Percentiles rank a stretch among this genome's conserved stretches.
phyloP scores from a whole-genome alignment of 2,113 vertebrate genomes.

The Ceyx cyanopectus region DNA sequence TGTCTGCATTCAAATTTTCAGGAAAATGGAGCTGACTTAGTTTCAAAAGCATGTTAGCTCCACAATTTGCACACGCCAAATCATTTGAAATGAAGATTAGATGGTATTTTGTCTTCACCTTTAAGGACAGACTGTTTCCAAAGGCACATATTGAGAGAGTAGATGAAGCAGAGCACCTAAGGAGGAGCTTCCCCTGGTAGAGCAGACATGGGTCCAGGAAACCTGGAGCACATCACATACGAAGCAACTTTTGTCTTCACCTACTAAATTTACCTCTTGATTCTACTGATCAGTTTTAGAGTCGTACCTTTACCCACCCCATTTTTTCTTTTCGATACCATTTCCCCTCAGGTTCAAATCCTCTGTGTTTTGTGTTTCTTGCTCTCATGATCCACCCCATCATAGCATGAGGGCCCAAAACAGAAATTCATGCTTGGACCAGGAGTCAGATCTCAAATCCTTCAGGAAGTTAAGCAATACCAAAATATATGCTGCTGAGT shows the following conservation, averaged over 20 bases:
- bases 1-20: background rate
- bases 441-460: background rate
- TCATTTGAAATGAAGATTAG: background rate
- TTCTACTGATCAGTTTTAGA: background rate
- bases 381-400: background rate
- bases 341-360: background rate
- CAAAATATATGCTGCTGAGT: background rate
- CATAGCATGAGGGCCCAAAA: rapidly evolving
- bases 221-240: rapidly evolving
- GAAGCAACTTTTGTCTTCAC: background rate
- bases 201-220: background rate
- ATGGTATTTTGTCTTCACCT: background rate
- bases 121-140: background rate
- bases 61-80: background rate
- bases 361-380: background rate
- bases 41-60: background rate
- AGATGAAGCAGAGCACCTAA: background rate
- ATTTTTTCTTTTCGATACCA: background rate
- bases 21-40: background rate
- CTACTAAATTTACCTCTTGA: background rate
- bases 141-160: background rate
- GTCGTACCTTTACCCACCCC: background rate
- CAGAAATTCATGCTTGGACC: background rate
- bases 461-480: background rate
- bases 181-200: background rate